Conservation (phyloP, 1,140 invertebrate species). For the Drosophila obscura region DNA sequence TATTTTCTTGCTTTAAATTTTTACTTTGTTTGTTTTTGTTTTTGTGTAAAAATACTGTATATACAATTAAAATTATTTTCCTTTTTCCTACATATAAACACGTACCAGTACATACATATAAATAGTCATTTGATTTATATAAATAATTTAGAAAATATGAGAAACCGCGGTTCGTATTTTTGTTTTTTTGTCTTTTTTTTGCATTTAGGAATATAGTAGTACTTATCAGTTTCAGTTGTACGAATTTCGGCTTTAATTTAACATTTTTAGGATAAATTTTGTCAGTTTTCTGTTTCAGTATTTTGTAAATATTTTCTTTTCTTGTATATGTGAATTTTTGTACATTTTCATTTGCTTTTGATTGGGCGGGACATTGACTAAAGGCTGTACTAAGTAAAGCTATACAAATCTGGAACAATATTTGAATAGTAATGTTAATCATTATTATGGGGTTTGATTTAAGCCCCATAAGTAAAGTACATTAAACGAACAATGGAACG, state of each 20-base stretch:
- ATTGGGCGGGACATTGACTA: constrained; percentile 24
- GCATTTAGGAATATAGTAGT: no score
- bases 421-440: not conserved
- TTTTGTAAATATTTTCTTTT: constrained; percentile 63
- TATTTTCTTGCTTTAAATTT: constrained; percentile 45
- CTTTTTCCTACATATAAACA: constrained; percentile 68
- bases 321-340: constrained; percentile 68
- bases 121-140: constrained; percentile 77
- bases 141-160: constrained; percentile 83
- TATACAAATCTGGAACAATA: constrained; percentile 21
- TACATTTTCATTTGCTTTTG: constrained; percentile 62
- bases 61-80: constrained; percentile 77
- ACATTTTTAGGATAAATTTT: constrained; percentile 27
- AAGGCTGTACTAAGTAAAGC: constrained; percentile 43
- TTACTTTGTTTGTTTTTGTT: constrained; percentile 28
- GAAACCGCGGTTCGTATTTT: constrained; percentile 73
- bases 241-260: constrained; percentile 61
- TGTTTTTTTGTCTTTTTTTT: constrained; percentile 61
- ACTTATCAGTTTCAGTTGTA: constrained; percentile 70
- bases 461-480: no score
- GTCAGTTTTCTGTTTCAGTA: constrained; percentile 20
- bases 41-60: constrained; percentile 78
- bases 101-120: constrained; percentile 61
- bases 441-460: constrained; percentile 34
- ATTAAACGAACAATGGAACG: no score